Evolutionary conservation across 2,888 invertebrate species (phyloP), one percentile per base, ranked within the genome.

Genomic region (Folsomia candida): DNA sequence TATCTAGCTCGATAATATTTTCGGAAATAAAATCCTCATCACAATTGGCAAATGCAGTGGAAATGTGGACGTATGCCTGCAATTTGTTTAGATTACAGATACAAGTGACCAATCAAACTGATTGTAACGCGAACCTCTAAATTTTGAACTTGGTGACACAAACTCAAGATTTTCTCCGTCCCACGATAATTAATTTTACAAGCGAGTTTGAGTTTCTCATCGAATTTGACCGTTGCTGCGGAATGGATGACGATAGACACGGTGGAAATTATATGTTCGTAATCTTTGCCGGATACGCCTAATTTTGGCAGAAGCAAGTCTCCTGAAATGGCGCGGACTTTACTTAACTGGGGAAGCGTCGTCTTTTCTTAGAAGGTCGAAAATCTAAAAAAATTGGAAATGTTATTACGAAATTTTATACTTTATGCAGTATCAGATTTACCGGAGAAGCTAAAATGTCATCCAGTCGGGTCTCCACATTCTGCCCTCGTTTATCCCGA

Each of bases 211-310:
- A 63, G 37, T 9, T 18, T 1, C 24, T 63, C 63, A 24, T 37
- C 37, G 22, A 63, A 63, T 22, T 63, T 63, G 63, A 63, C 47
- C 20, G 20, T 37, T 9, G 63, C 63, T 63, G 63, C 63, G 18
- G 37, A 63, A 24, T 63, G 63, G 24, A 63, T 63, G 0, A 63
- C 63, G 18, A 63, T 37, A 4, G 63, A 63, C 2, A 62, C 62
- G 22, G n/a, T 62, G 18, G 22, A 22, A 9, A 22, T 4, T 18
- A 62, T 14, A 1, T 25, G 0, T 11, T 28, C 11, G 3, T 29
- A 24, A 14, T 37, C 37, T 1, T 63, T 22, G 18, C 22, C 47
- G 1, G 3, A 18, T 1, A 63, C 24, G 6, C 63, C 63, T 20
- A 63, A 25, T 2, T 0, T 1, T 9, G 63, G 63, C 20, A 63